phyloP scores from a whole-genome alignment of 64 coral and sea anemone genomes.

The Orbicella faveolata region DNA sequence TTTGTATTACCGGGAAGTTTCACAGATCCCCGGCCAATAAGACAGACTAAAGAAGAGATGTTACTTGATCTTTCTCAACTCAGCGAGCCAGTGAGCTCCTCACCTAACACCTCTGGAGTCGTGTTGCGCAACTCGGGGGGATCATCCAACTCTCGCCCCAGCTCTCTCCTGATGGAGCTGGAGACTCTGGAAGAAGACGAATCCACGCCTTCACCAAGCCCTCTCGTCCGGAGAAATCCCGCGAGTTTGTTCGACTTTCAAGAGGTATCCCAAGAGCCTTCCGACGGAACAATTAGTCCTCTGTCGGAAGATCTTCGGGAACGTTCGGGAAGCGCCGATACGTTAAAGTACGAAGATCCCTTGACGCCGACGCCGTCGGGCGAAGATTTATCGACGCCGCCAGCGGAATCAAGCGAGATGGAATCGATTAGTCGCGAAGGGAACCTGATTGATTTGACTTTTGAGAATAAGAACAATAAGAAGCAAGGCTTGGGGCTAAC shows the following conservation, averaged over 20 bases:
- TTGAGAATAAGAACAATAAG: conserved; percentile 3
- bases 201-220: conserved; percentile 74
- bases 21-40: conserved; percentile 38
- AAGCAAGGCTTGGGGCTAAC: not conserved
- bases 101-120: conserved; percentile 31
- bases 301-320: conserved; percentile 43
- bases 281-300: conserved; percentile 24
- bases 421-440: not conserved
- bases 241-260: conserved; percentile 62
- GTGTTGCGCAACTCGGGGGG: conserved; percentile 49
- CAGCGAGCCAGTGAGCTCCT: not conserved
- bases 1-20: conserved; percentile 11
- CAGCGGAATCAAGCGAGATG: not conserved
- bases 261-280: not conserved
- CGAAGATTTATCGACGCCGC: conserved; percentile 6
- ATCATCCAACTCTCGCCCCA: conserved; percentile 79
- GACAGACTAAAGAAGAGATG: conserved; percentile 21
- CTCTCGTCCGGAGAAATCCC: conserved; percentile 38
- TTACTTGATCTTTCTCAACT: conserved; percentile 72
- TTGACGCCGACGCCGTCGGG: conserved; percentile 14
- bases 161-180: conserved; percentile 76
- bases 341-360: conserved; percentile 55
- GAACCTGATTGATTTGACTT: conserved; percentile 28
- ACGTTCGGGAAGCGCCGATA: conserved; percentile 59
- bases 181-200: conserved; percentile 82